Percentiles rank a stretch among this genome's conserved stretches.
Conservation (phyloP, 2,888 invertebrate species). For the Eupithecia subfuscata region DNA sequence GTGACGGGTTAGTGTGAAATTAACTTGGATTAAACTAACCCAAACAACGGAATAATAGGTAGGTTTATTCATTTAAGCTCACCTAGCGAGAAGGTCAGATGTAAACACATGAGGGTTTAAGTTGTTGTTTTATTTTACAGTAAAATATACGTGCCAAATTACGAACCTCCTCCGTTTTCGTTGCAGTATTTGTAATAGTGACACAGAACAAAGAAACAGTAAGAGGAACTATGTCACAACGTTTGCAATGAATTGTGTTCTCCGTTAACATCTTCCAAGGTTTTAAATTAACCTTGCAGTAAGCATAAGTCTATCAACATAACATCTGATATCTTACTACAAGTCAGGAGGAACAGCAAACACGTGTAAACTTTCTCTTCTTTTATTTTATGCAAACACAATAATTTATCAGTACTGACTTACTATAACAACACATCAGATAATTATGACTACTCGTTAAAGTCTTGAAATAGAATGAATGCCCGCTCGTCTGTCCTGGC, state of each 20-base stretch:
- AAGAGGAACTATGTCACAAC: background rate
- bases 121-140: background rate
- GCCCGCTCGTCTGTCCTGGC: too few species aligned
- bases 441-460: too few species aligned
- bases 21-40: constrained; percentile 46
- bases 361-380: too few species aligned
- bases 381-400: too few species aligned
- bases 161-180: background rate
- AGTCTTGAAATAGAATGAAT: too few species aligned
- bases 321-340: too few species aligned
- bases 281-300: background rate
- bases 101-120: constrained; percentile 4
- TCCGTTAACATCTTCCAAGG: background rate
- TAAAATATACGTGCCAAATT: background rate
- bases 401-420: too few species aligned
- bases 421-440: too few species aligned
- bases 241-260: background rate
- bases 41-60: constrained; percentile 36
- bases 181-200: background rate
- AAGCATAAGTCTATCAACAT: constrained; percentile 43
- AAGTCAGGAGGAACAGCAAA: too few species aligned
- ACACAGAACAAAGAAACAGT: background rate
- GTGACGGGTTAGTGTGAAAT: constrained; percentile 64
- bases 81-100: constrained; percentile 10
- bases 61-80: constrained; percentile 15